phyloP scores from a whole-genome alignment of 2,113 vertebrate genomes.

The Chunga burmeisteri region DNA sequence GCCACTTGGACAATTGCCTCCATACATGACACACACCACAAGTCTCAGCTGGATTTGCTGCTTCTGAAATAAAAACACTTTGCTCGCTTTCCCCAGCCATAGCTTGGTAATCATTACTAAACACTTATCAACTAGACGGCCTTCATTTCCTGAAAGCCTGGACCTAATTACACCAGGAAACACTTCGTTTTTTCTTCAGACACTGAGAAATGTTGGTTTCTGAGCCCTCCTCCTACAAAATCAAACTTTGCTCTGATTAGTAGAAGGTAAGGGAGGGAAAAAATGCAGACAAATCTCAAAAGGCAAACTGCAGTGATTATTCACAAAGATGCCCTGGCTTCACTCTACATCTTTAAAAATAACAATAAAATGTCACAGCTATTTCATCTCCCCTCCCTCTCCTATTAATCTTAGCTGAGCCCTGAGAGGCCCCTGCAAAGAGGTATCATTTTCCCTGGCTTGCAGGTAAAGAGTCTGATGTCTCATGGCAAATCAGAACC shows the following conservation, averaged over 20 bases:
- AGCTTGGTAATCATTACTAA: slow-evolving; percentile 43
- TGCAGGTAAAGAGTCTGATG: slow-evolving; percentile 7
- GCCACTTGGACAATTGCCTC: slow-evolving; percentile 11
- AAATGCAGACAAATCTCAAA: background rate
- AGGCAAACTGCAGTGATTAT: background rate
- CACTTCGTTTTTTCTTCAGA: background rate
- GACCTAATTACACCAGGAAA: slow-evolving; percentile 53
- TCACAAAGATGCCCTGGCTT: background rate
- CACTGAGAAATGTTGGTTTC: background rate
- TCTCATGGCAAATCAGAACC: slow-evolving; percentile 34
- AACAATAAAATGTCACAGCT: background rate
- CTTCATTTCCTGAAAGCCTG: slow-evolving; percentile 66
- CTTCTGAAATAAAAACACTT: slow-evolving; percentile 51
- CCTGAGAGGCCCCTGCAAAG: background rate
- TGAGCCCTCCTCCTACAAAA: background rate
- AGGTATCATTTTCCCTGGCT: slow-evolving; percentile 7
- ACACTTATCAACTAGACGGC: slow-evolving; percentile 56
- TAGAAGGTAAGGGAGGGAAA: background rate
- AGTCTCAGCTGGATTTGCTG: slow-evolving; percentile 33
- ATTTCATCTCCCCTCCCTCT: background rate
- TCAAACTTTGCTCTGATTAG: background rate
- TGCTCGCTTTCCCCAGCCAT: background rate
- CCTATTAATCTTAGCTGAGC: background rate
- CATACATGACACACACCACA: slow-evolving; percentile 11
- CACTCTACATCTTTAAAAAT: background rate